Evolutionary conservation across 1,140 invertebrate genomes (phyloP), one percentile per base, ranked within the genome.

Genomic region (Chymomyza costata): DNA sequence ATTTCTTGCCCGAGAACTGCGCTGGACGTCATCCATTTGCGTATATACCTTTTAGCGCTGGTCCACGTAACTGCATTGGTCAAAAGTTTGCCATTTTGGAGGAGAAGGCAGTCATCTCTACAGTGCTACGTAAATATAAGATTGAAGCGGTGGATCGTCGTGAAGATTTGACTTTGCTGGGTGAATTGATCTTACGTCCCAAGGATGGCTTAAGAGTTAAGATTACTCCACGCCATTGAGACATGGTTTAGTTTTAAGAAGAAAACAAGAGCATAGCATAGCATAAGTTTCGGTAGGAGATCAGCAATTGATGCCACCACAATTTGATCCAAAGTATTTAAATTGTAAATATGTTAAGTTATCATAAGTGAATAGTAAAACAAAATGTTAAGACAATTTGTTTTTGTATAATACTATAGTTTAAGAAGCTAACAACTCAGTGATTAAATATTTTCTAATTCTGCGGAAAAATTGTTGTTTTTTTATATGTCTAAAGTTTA

Each of bases 81-180:
- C 92, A 93, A 80, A 93, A 91, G 83, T 94, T 94, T 83, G 93
- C 93, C 3, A 86, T 92, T 74, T 76, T 92, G 55, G 93, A 95
- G 86, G 88, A 91, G 73, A 94, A 94, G 82, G 88, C 89, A 0
- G 85, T 93, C 1, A 84, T 94, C 34, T 89, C 91, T 0, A 86
- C 88, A 1, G 83, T 95, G n/a, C 78, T 95, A 8, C 86, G 91
- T 17, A 88, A 89, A 49, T 95, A 89, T 68, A 86, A 86, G 57
- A 65, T 92, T 11, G 87, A 88, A 62, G 85, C 90, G 0, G 82
- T 89, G 1, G 89, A 91, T 44, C 86, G 86, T 15, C 86, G 86
- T 1, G 88, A 90, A 57, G 88, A 91, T 32, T 65, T 91, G 3
- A 82, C 84, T 2, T 84, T 89, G 28, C 76, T 86, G 7, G 82